Base-by-base conservation (phyloP, 1,140 invertebrate genomes). In the Latrodectus geometricus region DNA sequence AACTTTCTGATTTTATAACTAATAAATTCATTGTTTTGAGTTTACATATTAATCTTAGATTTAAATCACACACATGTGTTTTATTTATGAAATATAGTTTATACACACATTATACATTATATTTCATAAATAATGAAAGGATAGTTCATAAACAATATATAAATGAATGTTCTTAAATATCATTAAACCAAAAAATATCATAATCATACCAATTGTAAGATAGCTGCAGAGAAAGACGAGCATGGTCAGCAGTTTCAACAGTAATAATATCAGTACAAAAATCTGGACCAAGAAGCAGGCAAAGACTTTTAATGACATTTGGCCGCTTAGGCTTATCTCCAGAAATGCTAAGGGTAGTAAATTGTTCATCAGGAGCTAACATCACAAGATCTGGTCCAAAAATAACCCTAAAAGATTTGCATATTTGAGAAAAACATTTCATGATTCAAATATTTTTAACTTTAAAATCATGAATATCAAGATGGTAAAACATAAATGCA, bases 311-410 rank as follows among this genome's bases (percentile, higher is more conserved):
- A 88, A 93, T 93, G 54, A 90, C 76, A 88, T 92, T 93, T 4
- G 92, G 92, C 87, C 91, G 91, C 89, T 93, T 93, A 23, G 92
- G 92, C 88, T 92, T 92, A 15, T 92, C 92, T 70, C 92, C 92
- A 50, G 92, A 92, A 21, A 93, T 82, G 88, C 90, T 90, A 0
- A 93, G 90, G 88, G 92, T 91, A 49, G 92, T 93, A 89, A 93
- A 93, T 87, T 93, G 92, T 88, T 93, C 92, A 89, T 93, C 92
- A n/a, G 92, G 92, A n/a, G 90, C 90, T 20, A 93, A 88, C 92
- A 93, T 93, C 5, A 93, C 92, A 81, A 93, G 89, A 81, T 93
- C 92, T n/a, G 92, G 92, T 23, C 92, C 92, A 90, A 92, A 93
- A 11, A 92, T 89, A 88, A 93, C 92, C 74, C 92, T 92, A 12